These are phyloP conservation scores for Tridacna gigas DNA, from an alignment of 2,888 invertebrate species.

Conservation along the genomic window DNA sequence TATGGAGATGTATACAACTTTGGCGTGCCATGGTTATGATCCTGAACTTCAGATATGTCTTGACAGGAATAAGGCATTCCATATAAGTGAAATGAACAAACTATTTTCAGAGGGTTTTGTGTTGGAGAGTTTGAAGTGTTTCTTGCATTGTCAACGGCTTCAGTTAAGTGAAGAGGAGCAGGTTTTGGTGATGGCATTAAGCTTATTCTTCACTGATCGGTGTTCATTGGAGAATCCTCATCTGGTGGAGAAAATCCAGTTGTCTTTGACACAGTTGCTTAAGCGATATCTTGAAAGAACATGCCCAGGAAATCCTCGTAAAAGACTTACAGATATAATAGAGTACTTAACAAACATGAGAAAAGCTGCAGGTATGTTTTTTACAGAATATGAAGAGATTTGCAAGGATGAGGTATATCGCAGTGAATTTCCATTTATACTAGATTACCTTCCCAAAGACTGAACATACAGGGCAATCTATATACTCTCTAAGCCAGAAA, in stretches of 20 bases:
- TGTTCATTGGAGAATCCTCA: slow-evolving; percentile 45
- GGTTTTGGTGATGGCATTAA: slow-evolving; percentile 42
- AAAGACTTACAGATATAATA: slow-evolving; percentile 53
- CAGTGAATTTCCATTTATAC: slow-evolving; percentile 20
- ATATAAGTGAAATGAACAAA: slow-evolving; percentile 51
- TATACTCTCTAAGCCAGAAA: background rate
- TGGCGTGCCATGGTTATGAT: slow-evolving; percentile 34
- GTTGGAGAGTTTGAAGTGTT: background rate
- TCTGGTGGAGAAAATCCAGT: slow-evolving; percentile 56
- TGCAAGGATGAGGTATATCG: slow-evolving; percentile 55
- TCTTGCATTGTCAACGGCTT: slow-evolving; percentile 40
- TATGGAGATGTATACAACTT: slow-evolving; percentile 46
- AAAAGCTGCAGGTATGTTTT: slow-evolving; percentile 35
- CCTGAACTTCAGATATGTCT: slow-evolving; percentile 21
- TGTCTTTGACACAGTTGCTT: slow-evolving; percentile 36
- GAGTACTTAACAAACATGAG: slow-evolving; percentile 39
- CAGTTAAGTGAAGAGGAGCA: slow-evolving; percentile 45
- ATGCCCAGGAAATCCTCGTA: background rate
- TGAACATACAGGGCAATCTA: background rate
- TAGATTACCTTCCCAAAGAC: slow-evolving; percentile 4
- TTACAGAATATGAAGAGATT: slow-evolving; percentile 47
- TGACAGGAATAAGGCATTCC: slow-evolving; percentile 30
- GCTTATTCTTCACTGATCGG: slow-evolving; percentile 47
- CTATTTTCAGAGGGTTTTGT: slow-evolving; percentile 37
- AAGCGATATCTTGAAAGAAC: slow-evolving; percentile 25